Conservation (phyloP, 2,113 vertebrate genomes). For the Rhinogobius similis region DNA sequence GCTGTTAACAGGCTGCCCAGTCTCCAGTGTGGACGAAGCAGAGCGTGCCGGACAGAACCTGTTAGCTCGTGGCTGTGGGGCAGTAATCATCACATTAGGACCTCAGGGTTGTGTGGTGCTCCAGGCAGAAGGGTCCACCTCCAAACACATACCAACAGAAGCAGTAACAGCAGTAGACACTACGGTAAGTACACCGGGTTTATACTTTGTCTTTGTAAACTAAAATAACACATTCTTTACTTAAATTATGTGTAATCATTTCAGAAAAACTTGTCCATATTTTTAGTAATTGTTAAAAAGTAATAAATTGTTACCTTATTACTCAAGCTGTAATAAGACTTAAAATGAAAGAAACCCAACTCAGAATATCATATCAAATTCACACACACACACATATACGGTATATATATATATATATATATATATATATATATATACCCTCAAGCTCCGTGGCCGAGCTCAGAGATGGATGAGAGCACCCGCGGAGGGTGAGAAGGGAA, state of each 20-base stretch:
- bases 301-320: too few relatives aligned
- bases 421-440: too few relatives aligned
- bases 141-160: conserved; percentile 81
- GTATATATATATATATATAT: too few relatives aligned
- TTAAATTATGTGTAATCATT: not conserved
- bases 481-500: too few relatives aligned
- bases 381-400: too few relatives aligned
- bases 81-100: conserved; percentile 88
- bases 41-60: conserved; percentile 78
- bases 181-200: conserved; percentile 80
- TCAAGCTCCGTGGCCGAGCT: too few relatives aligned
- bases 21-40: conserved; percentile 80
- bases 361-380: not conserved
- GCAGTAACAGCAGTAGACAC: conserved; percentile 87
- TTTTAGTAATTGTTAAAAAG: not conserved
- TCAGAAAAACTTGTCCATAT: not conserved
- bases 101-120: conserved; percentile 88
- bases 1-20: conserved; percentile 83
- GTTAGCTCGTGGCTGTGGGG: conserved; percentile 83
- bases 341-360: too few relatives aligned
- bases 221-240: too few relatives aligned
- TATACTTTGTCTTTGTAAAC: not conserved
- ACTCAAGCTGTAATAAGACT: too few relatives aligned
- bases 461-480: too few relatives aligned
- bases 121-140: conserved; percentile 71